A percentile compares a stretch with the other conserved stretches of the same genome.
phyloP scores from a whole-genome alignment of 2,797 vertebrate genomes.

The Lepus townsendii region DNA sequence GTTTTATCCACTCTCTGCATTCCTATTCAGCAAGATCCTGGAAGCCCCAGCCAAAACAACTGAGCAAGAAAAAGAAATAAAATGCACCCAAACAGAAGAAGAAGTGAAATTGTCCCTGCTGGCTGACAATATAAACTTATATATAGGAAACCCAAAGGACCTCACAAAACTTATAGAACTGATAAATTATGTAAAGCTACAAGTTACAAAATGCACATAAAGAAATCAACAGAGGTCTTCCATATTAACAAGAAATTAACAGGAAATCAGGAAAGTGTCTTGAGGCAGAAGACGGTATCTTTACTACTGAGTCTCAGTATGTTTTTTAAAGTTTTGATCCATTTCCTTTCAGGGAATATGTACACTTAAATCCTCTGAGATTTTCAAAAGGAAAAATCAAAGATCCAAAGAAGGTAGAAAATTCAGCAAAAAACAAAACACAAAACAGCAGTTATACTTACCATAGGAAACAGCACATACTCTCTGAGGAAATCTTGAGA shows the following conservation, averaged over 20 bases:
- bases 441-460: conserved; percentile 88
- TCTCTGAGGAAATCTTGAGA: conserved; percentile 98
- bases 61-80: not conserved
- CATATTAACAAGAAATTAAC: not conserved
- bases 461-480: conserved; percentile 98
- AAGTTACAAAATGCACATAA: not conserved
- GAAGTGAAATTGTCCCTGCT: not conserved
- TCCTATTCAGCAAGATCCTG: not conserved
- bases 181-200: not conserved
- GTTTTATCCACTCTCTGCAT: not conserved
- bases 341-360: not conserved
- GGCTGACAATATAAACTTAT: not conserved
- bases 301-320: not conserved
- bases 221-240: not conserved
- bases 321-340: not conserved
- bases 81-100: not conserved
- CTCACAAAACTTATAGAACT: not conserved
- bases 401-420: not conserved
- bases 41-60: not conserved
- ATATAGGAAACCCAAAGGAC: not conserved
- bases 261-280: not conserved
- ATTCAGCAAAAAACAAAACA: conserved; percentile 45
- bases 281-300: not conserved
- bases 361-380: not conserved
- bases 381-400: conserved; percentile 28